Base-by-base conservation (phyloP, 92 coral and sea anemone genomes). In the Bergia puertoricense region DNA sequence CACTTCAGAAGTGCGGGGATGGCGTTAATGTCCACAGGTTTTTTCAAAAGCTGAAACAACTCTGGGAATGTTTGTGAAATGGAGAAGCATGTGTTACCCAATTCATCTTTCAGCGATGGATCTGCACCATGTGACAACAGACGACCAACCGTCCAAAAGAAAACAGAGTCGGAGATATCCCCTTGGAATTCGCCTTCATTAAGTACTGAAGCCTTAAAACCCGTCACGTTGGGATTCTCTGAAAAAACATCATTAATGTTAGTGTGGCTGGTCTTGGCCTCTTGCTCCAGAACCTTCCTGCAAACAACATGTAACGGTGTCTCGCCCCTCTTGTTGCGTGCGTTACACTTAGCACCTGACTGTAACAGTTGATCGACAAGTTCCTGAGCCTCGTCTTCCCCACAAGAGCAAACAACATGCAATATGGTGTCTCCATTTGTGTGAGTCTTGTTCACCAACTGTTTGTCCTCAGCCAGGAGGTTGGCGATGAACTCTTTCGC, bases 111-210 rank as follows among this genome's bases (percentile, higher is more conserved):
- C 50, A 82, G 22, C 20, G 76, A 66, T 42, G 86, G 76, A 66
- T 82, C 86, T 44, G 86, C 76, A 11, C 86, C 86, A n/a, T 62
- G 85, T 42, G 85, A 81, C 50, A 81, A 39, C 22, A 81, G 54
- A 44, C 85, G 89, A 22, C 74, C 89, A 75, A 23, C 82, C 13
- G 74, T 86, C 89, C 89, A 86, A 86, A 86, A 86, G 81, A 56
- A 76, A 10, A 75, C 45, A 86, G 82, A 54, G 44, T 75, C 50
- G 7, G 51, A 62, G 30, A 79, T 42, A 3, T 75, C 81, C 74
- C 82, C 66, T 71, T 56, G 18, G 20, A 79, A 30, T 16, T 86
- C 38, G 44, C 69, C 42, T 30, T 80, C 69, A 36, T 37, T 81
- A 18, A 40, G 8, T 41, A 54, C n/a, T 41, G 82, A 4, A 3